These are phyloP conservation scores for Rhinolophus ferrumequinum DNA, from an alignment of 2,113 vertebrate genomes.

Conservation along the genomic window DNA sequence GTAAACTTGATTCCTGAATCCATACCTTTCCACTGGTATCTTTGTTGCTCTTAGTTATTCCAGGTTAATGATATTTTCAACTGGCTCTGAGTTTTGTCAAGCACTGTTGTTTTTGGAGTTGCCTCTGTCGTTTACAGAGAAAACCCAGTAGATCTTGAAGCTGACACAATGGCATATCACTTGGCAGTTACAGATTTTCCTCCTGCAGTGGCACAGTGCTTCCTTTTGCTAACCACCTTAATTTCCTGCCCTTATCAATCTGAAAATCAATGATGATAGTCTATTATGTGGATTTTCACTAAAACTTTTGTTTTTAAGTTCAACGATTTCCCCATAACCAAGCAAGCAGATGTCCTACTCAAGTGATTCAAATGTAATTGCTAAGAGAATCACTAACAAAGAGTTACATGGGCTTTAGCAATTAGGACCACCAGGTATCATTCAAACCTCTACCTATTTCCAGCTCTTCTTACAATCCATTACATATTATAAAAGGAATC, in stretches of 20 bases:
- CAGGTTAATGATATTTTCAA: background rate
- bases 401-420: background rate
- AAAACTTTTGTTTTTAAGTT: slow-evolving; percentile 37
- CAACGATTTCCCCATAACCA: background rate
- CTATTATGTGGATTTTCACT: slow-evolving; percentile 46
- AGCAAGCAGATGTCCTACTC: background rate
- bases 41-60: background rate
- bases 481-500: background rate
- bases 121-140: background rate
- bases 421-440: background rate
- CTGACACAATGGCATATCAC: background rate
- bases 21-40: background rate
- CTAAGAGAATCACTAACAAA: background rate
- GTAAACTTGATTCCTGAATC: background rate
- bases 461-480: background rate
- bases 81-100: background rate
- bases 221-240: slow-evolving; percentile 49
- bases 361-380: background rate
- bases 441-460: background rate
- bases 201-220: background rate
- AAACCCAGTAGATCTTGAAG: background rate
- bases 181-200: slow-evolving; percentile 11
- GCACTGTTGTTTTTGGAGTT: background rate
- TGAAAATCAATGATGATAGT: slow-evolving; percentile 37
- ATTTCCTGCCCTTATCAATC: slow-evolving; percentile 52